Evolutionary conservation across 2,113 vertebrate genomes (phyloP), one percentile per base, ranked within the genome.

Genomic region (Antechinus flavipes): DNA sequence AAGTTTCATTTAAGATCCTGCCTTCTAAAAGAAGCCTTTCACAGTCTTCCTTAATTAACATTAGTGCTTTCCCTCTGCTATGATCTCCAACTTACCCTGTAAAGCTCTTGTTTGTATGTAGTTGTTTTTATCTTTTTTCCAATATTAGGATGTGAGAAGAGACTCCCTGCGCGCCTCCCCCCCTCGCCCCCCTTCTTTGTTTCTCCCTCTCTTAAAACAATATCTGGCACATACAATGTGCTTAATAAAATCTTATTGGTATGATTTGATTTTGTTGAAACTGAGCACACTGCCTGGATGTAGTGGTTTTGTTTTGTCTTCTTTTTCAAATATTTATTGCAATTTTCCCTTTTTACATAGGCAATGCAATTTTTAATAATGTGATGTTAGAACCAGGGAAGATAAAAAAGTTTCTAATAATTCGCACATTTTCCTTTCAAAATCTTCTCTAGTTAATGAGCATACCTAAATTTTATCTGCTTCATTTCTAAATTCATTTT

Each of bases 241-340:
- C 68, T 68, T 61, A 30, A 35, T 35, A 95, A 68, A 95, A 84
- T 95, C 23, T 94, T 96, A 84, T 91, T 96, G 92, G 42, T 8
- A 93, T 52, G 96, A 96, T 96, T 91, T 96, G 90, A 92, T 47
- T 54, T 91, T 19, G 93, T 97, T 76, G 53, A 0, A 42, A 90
- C 93, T 94, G 68, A 90, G 49, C 54, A 92, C 11, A 27, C 42
- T 95, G 3, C n/a, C 22, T 90, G 49, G 95, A 92, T 26, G 76
- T 14, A 22, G 0, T 26, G 2, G 2, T 89, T 94, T 54, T 95
- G 95, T 91, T 93, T 42, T 49, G 42, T n/a, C 54, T 92, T 19
- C 53, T 25, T 90, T 0, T 84, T 68, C 47, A 54, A 92, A 91
- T 89, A 22, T 84, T 84, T 89, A 24, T 42, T 84, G 22, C 68